Evolutionary conservation across 2,113 vertebrate genomes (phyloP), one percentile per base, ranked within the genome.

Genomic region (Alligator mississippiensis): DNA sequence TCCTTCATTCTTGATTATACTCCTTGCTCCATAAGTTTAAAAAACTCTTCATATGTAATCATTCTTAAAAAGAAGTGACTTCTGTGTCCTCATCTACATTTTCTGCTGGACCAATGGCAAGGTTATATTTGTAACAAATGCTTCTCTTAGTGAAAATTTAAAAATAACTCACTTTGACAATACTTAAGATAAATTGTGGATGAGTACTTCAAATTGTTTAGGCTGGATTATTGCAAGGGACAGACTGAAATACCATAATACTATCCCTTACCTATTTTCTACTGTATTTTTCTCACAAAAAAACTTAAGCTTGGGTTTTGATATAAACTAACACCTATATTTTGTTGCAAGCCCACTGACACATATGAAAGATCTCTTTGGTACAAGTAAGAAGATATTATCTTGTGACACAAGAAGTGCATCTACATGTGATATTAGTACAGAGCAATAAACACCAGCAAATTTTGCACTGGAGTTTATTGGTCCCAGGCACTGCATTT

Each of bases 1-100:
- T 85, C 93, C 68, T 78, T 87, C 92, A 78, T 66, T 77, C 88
- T 79, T 82, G 22, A 58, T 88, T 91, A 72, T 11, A 47, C 88
- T 90, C 84, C 85, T 27, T 17, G n/a, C 74, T 64, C 88, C 90
- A 87, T 93, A 82, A 85, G 74, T 90, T 61, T 59, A 12, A 14
- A 85, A 89, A 78, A 77, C 77, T 89, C 64, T 87, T 94, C 87
- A 89, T 5, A 89, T 11, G 27, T 92, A 89, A 85, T 80, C 24
- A 70, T 82, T 88, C 80, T 86, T 14, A 78, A 86, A 93, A 94
- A 77, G 63, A 90, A 94, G 90, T 70, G 9, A 70, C 16, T 34
- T 70, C 5, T 70, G 30, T 18, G 21, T n/a, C 80, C 80, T 54
- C 61, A 93, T 34, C 30, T 77, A 90, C 76, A 90, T 89, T 89